Percentiles rank a stretch among this genome's conserved stretches.
Evolutionary conservation across 2,797 vertebrate species (phyloP).

Genomic region (Lycodopsis pacificus): DNA sequence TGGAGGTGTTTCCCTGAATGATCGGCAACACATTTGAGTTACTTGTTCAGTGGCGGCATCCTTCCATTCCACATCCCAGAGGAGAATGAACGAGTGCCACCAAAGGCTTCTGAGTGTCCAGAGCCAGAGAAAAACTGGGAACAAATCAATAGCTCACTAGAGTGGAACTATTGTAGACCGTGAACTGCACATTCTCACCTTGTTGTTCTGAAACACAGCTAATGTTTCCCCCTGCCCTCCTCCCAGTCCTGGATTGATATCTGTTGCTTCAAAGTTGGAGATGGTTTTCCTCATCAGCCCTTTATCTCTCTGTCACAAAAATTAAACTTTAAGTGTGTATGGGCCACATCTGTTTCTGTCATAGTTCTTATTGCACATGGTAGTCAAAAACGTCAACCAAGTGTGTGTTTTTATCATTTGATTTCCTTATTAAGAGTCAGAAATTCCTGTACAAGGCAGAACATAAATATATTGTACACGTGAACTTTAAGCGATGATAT

Average conservation of each 20-base stretch:
- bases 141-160: slow-evolving; percentile 83
- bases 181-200: slow-evolving; percentile 81
- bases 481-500: slow-evolving; percentile 1
- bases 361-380: neutral
- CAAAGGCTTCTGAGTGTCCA: slow-evolving; percentile 57
- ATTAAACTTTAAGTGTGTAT: slow-evolving; percentile 20
- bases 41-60: slow-evolving; percentile 66
- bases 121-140: slow-evolving; percentile 49
- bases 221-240: slow-evolving; percentile 69
- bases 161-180: slow-evolving; percentile 79
- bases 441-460: neutral
- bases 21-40: slow-evolving; percentile 66
- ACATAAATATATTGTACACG: neutral
- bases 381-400: slow-evolving; percentile 1
- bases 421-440: neutral
- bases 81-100: slow-evolving; percentile 71
- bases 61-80: slow-evolving; percentile 69
- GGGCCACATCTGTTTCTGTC: neutral
- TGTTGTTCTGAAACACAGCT: slow-evolving; percentile 82
- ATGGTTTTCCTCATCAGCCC: slow-evolving; percentile 31
- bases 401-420: neutral
- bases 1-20: slow-evolving; percentile 66
- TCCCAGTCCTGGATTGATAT: slow-evolving; percentile 72
- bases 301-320: slow-evolving; percentile 26
- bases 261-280: slow-evolving; percentile 64